Conservation (phyloP, 2,113 vertebrate species). For the Shinisaurus crocodilurus region DNA sequence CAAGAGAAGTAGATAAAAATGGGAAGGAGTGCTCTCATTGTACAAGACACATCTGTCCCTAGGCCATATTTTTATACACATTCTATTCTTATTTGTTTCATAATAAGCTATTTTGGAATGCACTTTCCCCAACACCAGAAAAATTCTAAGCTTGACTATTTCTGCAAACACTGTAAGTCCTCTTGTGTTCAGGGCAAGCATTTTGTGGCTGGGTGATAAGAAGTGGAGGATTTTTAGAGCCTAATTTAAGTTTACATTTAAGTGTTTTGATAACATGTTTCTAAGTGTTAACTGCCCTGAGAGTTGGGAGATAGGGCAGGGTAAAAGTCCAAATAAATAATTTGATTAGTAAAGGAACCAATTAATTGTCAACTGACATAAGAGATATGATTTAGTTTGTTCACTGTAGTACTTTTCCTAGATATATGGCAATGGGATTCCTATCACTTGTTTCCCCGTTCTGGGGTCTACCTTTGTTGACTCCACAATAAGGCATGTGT, state of each 20-base stretch:
- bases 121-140: not conserved
- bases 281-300: not conserved
- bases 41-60: not conserved
- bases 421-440: not conserved
- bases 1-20: not conserved
- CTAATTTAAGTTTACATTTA: not conserved
- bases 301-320: not conserved
- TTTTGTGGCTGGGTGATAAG: not conserved
- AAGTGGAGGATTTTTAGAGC: not conserved
- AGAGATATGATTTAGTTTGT: not conserved
- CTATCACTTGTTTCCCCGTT: not conserved
- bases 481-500: not conserved
- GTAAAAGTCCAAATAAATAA: not conserved
- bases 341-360: not conserved
- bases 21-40: not conserved
- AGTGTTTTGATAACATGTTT: not conserved
- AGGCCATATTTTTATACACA: not conserved
- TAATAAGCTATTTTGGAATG: not conserved
- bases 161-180: not conserved
- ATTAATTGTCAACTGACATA: not conserved
- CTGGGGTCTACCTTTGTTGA: not conserved
- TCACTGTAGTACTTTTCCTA: not conserved
- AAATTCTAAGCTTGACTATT: not conserved
- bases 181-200: not conserved
- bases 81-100: not conserved